Conservation (phyloP, 2,113 vertebrate species). For the Dunckerocampus dactyliophorus region DNA sequence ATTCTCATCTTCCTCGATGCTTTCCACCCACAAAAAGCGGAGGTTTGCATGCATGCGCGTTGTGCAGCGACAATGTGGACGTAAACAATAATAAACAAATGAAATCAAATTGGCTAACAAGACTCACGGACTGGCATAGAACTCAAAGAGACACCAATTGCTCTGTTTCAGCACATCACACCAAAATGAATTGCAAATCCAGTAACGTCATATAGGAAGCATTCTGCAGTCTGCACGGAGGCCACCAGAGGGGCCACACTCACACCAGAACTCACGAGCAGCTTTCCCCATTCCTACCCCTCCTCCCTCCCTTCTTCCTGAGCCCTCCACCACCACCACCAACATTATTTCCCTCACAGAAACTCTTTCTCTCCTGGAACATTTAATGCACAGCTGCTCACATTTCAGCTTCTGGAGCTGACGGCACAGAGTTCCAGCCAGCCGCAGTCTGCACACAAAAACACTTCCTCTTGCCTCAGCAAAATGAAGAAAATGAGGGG, state of each 20-base stretch:
- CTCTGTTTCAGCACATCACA: no score
- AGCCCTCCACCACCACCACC: constrained; percentile 15
- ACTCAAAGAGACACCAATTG: no score
- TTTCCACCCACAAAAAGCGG: no score
- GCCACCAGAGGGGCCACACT: constrained; percentile 15
- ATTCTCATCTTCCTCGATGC: no score
- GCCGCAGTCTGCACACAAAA: constrained; percentile 68
- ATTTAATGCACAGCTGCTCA: constrained; percentile 69
- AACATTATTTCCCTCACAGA: constrained; percentile 61
- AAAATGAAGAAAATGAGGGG: constrained; percentile 34
- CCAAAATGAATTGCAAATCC: no score
- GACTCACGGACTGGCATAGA: no score
- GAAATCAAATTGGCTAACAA: no score
- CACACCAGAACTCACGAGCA: constrained; percentile 21
- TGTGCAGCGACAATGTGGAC: no score
- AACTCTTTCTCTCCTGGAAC: constrained; percentile 74
- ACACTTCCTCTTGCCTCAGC: constrained; percentile 63
- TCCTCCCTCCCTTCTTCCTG: constrained; percentile 10
- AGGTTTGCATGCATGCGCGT: no score
- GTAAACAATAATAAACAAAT: no score
- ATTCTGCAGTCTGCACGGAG: not conserved
- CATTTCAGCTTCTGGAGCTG: constrained; percentile 60
- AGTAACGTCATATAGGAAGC: no score
- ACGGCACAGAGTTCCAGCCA: constrained; percentile 56
- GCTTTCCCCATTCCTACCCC: not conserved